Evolutionary conservation across 2,113 vertebrate species (phyloP).

Genomic region (Cavia porcellus): DNA sequence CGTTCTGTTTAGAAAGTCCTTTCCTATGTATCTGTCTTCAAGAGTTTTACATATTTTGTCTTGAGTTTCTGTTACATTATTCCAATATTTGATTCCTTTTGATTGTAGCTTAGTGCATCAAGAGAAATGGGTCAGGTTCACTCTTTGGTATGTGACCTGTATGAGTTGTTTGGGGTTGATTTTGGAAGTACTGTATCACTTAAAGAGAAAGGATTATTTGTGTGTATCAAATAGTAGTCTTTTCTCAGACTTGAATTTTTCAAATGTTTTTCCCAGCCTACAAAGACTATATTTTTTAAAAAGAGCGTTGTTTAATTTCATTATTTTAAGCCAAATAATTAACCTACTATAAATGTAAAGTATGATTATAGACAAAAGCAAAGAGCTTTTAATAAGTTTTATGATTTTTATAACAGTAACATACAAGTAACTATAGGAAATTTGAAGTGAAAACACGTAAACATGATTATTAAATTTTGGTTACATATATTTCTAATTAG

Average conservation of each 20-base stretch:
- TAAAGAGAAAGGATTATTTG: background rate
- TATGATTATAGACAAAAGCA: background rate
- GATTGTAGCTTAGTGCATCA: background rate
- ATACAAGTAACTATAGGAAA: background rate
- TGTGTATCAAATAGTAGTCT: background rate
- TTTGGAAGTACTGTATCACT: too few species aligned
- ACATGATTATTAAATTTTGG: background rate
- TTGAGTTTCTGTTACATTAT: background rate
- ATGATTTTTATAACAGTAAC: slow-evolving; percentile 5
- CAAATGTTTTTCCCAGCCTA: background rate
- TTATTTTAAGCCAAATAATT: slow-evolving; percentile 30
- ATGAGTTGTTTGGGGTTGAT: background rate
- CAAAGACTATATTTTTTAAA: background rate
- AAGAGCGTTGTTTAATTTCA: background rate
- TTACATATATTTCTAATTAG: background rate
- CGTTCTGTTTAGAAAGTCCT: background rate
- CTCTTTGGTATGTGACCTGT: background rate
- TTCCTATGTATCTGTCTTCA: background rate
- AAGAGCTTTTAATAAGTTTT: background rate
- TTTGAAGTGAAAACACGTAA: background rate
- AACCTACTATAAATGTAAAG: background rate
- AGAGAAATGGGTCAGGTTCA: background rate
- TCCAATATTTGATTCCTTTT: background rate
- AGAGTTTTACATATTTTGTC: background rate
- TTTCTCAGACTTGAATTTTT: background rate